Evolutionary conservation across 2,888 invertebrate genomes (phyloP).

Genomic region (Macrosiphum euphorbiae): DNA sequence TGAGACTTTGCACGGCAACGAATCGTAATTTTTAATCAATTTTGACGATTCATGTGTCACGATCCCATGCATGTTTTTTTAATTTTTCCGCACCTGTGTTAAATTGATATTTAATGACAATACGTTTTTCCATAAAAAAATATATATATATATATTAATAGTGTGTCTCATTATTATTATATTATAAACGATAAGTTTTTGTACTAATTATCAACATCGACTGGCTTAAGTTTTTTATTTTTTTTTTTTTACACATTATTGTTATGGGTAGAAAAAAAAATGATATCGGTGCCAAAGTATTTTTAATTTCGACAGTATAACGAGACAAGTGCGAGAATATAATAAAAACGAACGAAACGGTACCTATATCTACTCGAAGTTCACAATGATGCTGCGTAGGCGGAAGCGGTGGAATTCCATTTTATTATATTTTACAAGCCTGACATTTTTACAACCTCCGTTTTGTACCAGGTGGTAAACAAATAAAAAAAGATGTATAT

Average conservation of each 20-base stretch:
- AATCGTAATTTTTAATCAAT: not conserved
- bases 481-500: not conserved
- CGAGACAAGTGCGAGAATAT: not conserved
- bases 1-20: not conserved
- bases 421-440: not conserved
- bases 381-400: not conserved
- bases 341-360: not conserved
- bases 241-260: not conserved
- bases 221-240: not conserved
- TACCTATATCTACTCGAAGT: not conserved
- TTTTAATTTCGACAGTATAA: not conserved
- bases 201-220: not conserved
- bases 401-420: slow-evolving; percentile 6
- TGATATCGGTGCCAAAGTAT: not conserved
- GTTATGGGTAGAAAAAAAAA: not conserved
- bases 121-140: not conserved
- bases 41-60: not conserved
- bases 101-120: not conserved
- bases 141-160: not conserved
- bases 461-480: not conserved
- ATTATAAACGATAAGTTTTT: not conserved
- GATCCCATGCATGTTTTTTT: not conserved
- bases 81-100: not conserved
- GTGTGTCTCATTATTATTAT: not conserved
- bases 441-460: not conserved